Evolutionary conservation across 1,140 invertebrate species (phyloP), one percentile per base, ranked within the genome.

Genomic region (Diorhabda sublineata): DNA sequence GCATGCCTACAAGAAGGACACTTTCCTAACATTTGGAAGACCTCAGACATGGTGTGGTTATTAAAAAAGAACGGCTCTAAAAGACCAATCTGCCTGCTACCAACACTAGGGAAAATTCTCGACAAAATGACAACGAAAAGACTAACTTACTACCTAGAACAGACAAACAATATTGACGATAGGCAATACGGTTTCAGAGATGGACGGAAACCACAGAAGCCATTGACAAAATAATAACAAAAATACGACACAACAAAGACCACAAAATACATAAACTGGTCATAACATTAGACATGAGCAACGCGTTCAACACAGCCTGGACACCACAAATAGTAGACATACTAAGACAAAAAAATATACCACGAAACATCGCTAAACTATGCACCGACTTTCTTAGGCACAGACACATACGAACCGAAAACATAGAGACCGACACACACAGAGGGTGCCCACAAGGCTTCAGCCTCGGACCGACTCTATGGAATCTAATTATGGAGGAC

Each of bases 391-490:
- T 73, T 56, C 9, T 71, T 2, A 6, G 42, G 2, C 44, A 72
- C 11, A 65, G 67, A 42, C 64, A 63, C 9, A 66, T 73, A 26
- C 68, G n/a, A 2, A 59, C 61, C 4, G 67, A 69, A 59, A 57
- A 8, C 7, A 59, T 72, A 9, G 68, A 58, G 0, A 58, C 42
- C 43, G 3, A 45, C 2, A 67, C 68, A 8, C 45, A 63, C 4
- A 69, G 62, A 59, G 76, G 76, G 6, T 76, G 76, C 45, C 74
- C 73, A 6, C 72, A 78, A 63, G 75, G 75, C 1, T 70, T 63
- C 4, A 65, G 72, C 9, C 62, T 76, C 5, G 74, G 74, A 7
- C 74, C 75, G 0, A 58, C 57, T 4, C 61, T 74, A 9, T 76
- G 74, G 70, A 57, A 74, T 7, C 26, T 75, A 2, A 45, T 60